phyloP scores from a whole-genome alignment of 2,113 vertebrate species.

The Leiothrix lutea region DNA sequence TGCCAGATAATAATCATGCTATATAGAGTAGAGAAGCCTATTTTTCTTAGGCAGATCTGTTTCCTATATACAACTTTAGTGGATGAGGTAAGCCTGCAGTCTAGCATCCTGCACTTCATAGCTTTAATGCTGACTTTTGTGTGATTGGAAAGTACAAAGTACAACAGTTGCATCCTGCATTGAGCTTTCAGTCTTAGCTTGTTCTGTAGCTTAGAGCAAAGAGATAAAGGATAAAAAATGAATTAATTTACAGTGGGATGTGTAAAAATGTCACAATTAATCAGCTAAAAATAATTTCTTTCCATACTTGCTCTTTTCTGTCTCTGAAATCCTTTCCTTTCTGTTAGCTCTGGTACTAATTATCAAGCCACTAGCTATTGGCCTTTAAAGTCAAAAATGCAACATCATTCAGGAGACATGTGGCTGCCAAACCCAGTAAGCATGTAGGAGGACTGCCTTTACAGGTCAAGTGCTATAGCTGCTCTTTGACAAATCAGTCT shows the following conservation, averaged over 20 bases:
- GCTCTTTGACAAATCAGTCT: constrained; percentile 8
- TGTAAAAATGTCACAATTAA: not conserved
- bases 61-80: not conserved
- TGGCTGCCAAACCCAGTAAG: not conserved
- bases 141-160: not conserved
- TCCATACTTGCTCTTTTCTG: not conserved
- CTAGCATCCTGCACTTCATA: not conserved
- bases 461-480: not conserved
- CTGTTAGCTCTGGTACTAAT: not conserved
- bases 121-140: not conserved
- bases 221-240: not conserved
- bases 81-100: not conserved
- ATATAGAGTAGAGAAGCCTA: not conserved
- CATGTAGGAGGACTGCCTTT: not conserved
- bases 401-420: not conserved
- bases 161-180: not conserved
- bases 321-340: not conserved
- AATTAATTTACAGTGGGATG: not conserved
- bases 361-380: not conserved
- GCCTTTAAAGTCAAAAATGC: not conserved
- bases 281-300: not conserved
- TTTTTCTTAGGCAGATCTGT: constrained; percentile 14
- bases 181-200: not conserved
- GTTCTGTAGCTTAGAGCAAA: not conserved
- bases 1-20: constrained; percentile 21